These are phyloP conservation scores for Lordiphosa stackelbergi DNA, from an alignment of 1,140 invertebrate genomes.

Conservation along the genomic window DNA sequence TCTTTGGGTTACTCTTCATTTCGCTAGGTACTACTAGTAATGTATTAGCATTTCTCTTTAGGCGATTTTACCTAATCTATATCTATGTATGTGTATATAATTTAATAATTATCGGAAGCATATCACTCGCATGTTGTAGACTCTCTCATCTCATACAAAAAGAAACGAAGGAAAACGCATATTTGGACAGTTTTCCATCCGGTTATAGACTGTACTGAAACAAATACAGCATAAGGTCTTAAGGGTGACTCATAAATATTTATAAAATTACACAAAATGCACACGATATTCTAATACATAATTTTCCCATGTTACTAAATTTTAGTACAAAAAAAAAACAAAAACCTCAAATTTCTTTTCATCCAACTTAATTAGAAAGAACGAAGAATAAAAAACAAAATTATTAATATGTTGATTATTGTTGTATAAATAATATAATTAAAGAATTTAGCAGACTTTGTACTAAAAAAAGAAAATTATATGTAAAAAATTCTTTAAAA, in stretches of 20 bases:
- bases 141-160: constrained; percentile 38
- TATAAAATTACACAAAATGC: constrained; percentile 48
- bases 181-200: constrained; percentile 7
- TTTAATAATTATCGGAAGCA: constrained; percentile 70
- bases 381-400: constrained; percentile 3
- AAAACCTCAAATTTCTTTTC: not conserved
- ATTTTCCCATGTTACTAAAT: constrained; percentile 12
- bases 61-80: constrained; percentile 58
- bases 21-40: constrained; percentile 35
- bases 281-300: constrained; percentile 39
- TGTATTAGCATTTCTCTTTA: constrained; percentile 60
- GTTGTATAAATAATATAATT: constrained; percentile 4
- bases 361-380: constrained; percentile 1
- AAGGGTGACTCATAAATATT: constrained; percentile 66
- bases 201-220: constrained; percentile 5
- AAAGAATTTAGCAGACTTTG: constrained; percentile 10
- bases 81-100: constrained; percentile 46
- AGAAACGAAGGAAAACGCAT: constrained; percentile 28
- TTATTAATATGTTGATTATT: not conserved
- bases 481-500: constrained; percentile 31
- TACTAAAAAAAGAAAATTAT: constrained; percentile 21
- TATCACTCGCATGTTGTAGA: constrained; percentile 69
- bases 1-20: constrained; percentile 22
- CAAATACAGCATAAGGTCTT: constrained; percentile 44
- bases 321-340: constrained; percentile 13